Evolutionary conservation across 2,113 vertebrate genomes (phyloP), one percentile per base, ranked within the genome.

Genomic region (Columba livia): DNA sequence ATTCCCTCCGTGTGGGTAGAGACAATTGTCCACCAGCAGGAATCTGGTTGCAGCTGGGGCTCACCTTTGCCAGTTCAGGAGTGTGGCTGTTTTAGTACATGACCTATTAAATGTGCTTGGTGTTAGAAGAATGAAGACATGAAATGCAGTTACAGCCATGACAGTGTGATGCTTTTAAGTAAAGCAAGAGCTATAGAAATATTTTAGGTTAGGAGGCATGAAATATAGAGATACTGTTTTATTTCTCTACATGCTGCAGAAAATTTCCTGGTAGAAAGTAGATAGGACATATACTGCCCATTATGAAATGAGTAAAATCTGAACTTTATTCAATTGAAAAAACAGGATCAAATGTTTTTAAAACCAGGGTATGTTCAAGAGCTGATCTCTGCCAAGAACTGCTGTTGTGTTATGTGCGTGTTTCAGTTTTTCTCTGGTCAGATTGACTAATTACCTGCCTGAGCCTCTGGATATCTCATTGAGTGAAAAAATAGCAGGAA

Each of bases 151-250:
- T 75, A 71, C 38, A 89, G 24, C 25, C 82, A 21, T 85, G 31
- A 77, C 25, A 96, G 18, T 65, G 25, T 47, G 24, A 87, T 80
- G 51, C 28, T 73, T 93, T n/a, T 38, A 89, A 89, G 32, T 92
- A 85, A 94, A 87, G n/a, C 53, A 81, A 82, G 85, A 84, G 14
- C 51, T 89, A 48, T 54, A 77, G 69, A 72, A 92, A 86, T 82
- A 81, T 61, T 73, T 96, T 8, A 15, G 38, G 13, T 75, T 78
- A 74, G 48, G 25, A 89, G 26, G 10, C 21, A 84, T 57, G 36
- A 92, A 70, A 88, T 36, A 72, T 6, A 7, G 4, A 72, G 6
- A 4, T 4, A 34, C 24, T 54, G 1, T 60, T 87, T 71, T n/a
- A 28, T 71, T 88, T 91, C 62, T 60, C 36, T 25, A 12, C 10